phyloP scores from a whole-genome alignment of 2,888 invertebrate genomes.

The Mesoligia furuncula region DNA sequence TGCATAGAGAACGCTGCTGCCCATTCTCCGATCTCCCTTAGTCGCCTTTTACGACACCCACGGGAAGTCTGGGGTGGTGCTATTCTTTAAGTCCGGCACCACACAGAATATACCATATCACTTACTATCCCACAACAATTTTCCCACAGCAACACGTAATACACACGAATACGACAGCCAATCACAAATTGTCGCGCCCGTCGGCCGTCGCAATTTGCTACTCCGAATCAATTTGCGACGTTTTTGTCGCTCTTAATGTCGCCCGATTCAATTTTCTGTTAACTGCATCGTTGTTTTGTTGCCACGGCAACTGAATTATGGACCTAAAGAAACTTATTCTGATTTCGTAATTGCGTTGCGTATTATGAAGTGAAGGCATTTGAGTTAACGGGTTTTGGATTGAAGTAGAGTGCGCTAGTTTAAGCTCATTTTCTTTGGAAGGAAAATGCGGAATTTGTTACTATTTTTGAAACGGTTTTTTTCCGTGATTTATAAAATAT shows the following conservation, averaged over 20 bases:
- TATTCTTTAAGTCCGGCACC: too few species aligned
- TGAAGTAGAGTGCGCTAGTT: constrained; percentile 27
- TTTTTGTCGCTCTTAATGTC: constrained; percentile 86
- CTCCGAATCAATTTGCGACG: constrained; percentile 87
- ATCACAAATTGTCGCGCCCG: constrained; percentile 68
- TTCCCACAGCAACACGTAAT: constrained; percentile 65
- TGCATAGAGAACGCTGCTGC: too few species aligned
- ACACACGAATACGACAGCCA: constrained; percentile 60
- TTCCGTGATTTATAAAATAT: background rate
- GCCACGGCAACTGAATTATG: constrained; percentile 58
- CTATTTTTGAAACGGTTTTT: background rate
- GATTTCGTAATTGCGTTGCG: constrained; percentile 66
- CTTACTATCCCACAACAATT: constrained; percentile 8
- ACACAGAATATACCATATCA: too few species aligned
- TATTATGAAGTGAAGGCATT: constrained; percentile 51
- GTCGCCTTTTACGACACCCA: too few species aligned
- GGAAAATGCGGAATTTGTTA: background rate
- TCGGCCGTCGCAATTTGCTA: constrained; percentile 82
- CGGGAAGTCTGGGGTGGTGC: too few species aligned
- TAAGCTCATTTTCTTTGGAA: background rate
- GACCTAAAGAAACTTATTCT: constrained; percentile 65
- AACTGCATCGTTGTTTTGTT: constrained; percentile 65
- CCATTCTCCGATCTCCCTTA: too few species aligned
- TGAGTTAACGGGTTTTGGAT: constrained; percentile 37
- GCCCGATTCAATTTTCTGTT: constrained; percentile 81